These are phyloP conservation scores for Palaemon carinicauda DNA, from an alignment of 1,140 invertebrate genomes.

Conservation along the genomic window DNA sequence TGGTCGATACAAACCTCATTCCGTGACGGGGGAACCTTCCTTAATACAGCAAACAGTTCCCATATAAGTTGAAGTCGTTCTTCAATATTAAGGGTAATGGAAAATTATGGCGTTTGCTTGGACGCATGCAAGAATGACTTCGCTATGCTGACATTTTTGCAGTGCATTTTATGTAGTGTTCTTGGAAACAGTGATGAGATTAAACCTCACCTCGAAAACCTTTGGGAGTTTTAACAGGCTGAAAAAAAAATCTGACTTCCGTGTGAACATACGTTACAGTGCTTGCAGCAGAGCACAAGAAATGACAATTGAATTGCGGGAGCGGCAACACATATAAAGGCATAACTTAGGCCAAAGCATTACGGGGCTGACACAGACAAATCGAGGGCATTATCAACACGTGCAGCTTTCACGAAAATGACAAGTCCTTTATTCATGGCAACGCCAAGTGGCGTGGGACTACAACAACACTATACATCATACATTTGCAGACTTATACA, in stretches of 20 bases:
- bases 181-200: too few relatives aligned
- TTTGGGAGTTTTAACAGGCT: too few relatives aligned
- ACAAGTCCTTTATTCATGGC: slow-evolving; percentile 51
- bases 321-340: slow-evolving; percentile 43
- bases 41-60: too few relatives aligned
- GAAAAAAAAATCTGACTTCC: too few relatives aligned
- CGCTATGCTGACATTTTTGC: too few relatives aligned
- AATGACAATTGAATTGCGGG: slow-evolving; percentile 42
- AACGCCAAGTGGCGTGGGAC: slow-evolving; percentile 49
- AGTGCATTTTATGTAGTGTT: too few relatives aligned
- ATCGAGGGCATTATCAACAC: slow-evolving; percentile 46
- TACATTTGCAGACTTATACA: neutral
- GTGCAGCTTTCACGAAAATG: slow-evolving; percentile 52
- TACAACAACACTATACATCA: slow-evolving; percentile 43
- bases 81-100: neutral
- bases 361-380: slow-evolving; percentile 37
- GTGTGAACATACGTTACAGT: too few relatives aligned
- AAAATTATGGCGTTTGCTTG: neutral
- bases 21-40: too few relatives aligned
- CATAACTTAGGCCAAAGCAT: slow-evolving; percentile 47
- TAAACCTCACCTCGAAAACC: too few relatives aligned
- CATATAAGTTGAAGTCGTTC: neutral
- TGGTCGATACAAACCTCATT: too few relatives aligned
- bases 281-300: too few relatives aligned
- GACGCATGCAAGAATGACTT: too few relatives aligned